These are phyloP conservation scores for Psix sp. DNA, from an alignment of 1,140 invertebrate species.

Conservation along the genomic window DNA sequence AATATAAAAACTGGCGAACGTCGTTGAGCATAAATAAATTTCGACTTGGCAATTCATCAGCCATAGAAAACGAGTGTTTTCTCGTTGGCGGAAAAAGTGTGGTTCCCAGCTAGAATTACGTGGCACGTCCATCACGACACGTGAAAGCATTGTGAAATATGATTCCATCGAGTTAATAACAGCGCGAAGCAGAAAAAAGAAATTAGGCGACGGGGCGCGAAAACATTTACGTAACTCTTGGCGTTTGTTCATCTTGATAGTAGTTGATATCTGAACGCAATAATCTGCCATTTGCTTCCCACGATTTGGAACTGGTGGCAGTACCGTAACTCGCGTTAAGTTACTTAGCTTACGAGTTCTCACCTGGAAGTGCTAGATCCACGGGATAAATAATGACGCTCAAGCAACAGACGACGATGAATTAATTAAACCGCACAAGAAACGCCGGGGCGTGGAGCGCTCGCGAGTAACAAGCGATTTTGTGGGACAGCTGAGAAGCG, in stretches of 20 bases:
- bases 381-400: conserved; percentile 44
- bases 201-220: conserved; percentile 33
- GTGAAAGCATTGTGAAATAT: conserved; percentile 34
- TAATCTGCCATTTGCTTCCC: conserved; percentile 41
- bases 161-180: conserved; percentile 35
- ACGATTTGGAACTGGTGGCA: conserved; percentile 46
- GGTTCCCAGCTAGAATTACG: conserved; percentile 13
- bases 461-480: conserved; percentile 29
- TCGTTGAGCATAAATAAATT: no score
- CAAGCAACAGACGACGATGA: conserved; percentile 40
- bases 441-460: conserved; percentile 36
- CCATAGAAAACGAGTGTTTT: no score
- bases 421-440: conserved; percentile 53
- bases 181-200: conserved; percentile 16
- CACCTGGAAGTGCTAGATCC: conserved; percentile 47
- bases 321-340: conserved; percentile 45
- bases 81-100: background rate
- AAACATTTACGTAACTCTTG: conserved; percentile 35
- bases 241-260: conserved; percentile 32
- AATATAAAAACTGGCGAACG: no score
- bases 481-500: conserved; percentile 7
- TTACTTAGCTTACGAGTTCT: conserved; percentile 34
- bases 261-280: conserved; percentile 26
- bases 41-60: no score
- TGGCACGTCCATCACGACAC: conserved; percentile 6